Conservation (phyloP, 2,113 vertebrate genomes). For the Brienomyrus brachyistius region DNA sequence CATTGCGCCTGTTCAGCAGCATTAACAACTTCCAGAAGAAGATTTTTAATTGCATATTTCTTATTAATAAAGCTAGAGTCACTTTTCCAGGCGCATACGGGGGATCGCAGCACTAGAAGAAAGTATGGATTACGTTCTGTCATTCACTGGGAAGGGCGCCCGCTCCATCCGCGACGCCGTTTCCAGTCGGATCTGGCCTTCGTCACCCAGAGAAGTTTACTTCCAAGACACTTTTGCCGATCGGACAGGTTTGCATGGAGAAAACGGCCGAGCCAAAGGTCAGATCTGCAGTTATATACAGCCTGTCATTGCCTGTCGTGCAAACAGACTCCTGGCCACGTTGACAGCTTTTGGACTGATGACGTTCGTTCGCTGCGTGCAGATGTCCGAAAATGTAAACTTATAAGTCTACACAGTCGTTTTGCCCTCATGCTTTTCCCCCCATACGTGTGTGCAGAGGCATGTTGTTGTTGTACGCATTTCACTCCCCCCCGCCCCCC, state of each 20-base stretch:
- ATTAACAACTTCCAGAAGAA: not conserved
- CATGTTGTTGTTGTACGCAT: not conserved
- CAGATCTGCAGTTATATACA: not conserved
- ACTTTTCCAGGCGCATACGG: not conserved
- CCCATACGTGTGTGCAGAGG: not conserved
- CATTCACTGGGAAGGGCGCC: constrained; percentile 50
- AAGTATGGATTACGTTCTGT: constrained; percentile 58
- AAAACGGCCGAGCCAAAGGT: constrained; percentile 11
- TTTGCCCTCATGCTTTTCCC: not conserved
- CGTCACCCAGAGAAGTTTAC: constrained; percentile 30
- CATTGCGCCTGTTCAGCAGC: not conserved
- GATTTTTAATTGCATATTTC: not conserved
- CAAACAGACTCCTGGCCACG: not conserved
- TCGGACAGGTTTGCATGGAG: not conserved
- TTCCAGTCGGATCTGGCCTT: constrained; percentile 51
- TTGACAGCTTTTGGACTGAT: not conserved
- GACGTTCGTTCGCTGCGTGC: not conserved
- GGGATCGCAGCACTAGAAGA: not conserved
- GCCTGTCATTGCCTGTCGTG: not conserved
- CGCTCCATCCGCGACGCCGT: constrained; percentile 56
- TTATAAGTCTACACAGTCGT: not conserved
- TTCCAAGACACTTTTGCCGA: constrained; percentile 24
- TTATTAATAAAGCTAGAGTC: not conserved
- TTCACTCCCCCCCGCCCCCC: not conserved
- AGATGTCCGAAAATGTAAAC: not conserved